Percentiles rank a stretch among this genome's conserved stretches.
Conservation (phyloP, 2,113 vertebrate genomes). For the Myotis brandtii region DNA sequence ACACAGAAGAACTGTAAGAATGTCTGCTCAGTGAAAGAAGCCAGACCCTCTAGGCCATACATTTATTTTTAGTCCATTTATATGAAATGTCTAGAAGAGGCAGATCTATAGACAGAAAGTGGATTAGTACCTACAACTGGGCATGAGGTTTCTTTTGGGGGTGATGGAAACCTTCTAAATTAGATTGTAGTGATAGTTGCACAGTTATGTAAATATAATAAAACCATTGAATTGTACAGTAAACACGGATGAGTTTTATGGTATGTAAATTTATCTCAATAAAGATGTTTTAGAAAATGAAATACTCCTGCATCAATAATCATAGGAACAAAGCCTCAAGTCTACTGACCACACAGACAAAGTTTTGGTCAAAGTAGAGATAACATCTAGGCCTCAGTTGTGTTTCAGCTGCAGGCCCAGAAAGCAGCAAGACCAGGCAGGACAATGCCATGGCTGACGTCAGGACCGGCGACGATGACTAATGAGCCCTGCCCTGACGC, state of each 20-base stretch:
- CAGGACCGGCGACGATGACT: not conserved
- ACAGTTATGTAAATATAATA: not conserved
- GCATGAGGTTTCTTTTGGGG: not conserved
- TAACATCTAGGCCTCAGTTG: not conserved
- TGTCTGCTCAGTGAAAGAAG: not conserved
- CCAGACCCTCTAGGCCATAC: not conserved
- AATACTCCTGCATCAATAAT: not conserved
- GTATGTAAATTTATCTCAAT: not conserved
- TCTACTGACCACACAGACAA: not conserved
- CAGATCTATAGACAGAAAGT: accelerated
- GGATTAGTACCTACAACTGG: not conserved
- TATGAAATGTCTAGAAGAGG: not conserved
- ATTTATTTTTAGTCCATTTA: too few species aligned
- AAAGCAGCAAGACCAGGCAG: not conserved
- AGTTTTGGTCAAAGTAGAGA: not conserved
- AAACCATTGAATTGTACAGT: not conserved
- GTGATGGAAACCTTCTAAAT: not conserved
- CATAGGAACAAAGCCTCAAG: not conserved
- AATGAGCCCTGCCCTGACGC: not conserved
- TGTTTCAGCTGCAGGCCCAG: not conserved
- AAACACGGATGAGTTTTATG: not conserved
- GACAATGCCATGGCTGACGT: not conserved
- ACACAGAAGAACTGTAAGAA: not conserved
- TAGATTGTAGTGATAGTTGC: not conserved
- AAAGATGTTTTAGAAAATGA: not conserved